Conservation (phyloP, 2,113 vertebrate genomes). For the Oryzias javanicus region DNA sequence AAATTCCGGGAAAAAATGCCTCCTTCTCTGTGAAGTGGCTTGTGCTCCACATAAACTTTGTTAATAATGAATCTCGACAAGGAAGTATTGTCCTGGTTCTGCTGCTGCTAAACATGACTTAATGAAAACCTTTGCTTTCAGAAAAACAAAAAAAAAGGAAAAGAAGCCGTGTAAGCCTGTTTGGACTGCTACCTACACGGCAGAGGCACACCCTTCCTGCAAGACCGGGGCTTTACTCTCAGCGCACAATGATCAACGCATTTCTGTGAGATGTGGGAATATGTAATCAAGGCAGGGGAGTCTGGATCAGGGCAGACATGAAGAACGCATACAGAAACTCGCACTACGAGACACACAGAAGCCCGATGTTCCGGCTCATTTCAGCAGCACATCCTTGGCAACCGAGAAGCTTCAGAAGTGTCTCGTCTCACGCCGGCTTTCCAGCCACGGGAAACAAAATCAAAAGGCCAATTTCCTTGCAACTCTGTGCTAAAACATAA, state of each 20-base stretch:
- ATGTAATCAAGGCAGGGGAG: slow-evolving; percentile 21
- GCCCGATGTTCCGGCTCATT: slow-evolving; percentile 53
- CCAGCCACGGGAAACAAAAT: slow-evolving; percentile 44
- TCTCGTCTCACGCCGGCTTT: slow-evolving; percentile 39
- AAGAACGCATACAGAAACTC: slow-evolving; percentile 2
- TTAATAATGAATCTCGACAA: slow-evolving; percentile 39
- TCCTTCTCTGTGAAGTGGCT: slow-evolving; percentile 24
- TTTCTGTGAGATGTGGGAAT: slow-evolving; percentile 34
- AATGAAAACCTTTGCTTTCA: slow-evolving; percentile 4
- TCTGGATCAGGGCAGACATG: slow-evolving; percentile 22
- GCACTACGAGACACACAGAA: slow-evolving; percentile 14
- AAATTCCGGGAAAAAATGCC: slow-evolving; percentile 17
- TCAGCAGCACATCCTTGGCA: slow-evolving; percentile 46
- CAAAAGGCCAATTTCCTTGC: slow-evolving; percentile 48
- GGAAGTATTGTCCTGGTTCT: slow-evolving; percentile 13
- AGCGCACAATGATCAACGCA: slow-evolving; percentile 10
- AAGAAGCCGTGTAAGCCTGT: not conserved
- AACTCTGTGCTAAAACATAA: slow-evolving; percentile 34
- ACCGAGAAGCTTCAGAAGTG: slow-evolving; percentile 43
- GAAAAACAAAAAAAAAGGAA: slow-evolving; percentile 15
- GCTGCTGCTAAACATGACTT: slow-evolving; percentile 14
- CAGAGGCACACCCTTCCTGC: not conserved
- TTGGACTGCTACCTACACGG: not conserved
- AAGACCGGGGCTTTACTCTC: slow-evolving; percentile 7
- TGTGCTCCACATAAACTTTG: slow-evolving; percentile 37